Base-by-base conservation (phyloP, 2,888 invertebrate genomes). In the Peribatodes rhomboidaria region DNA sequence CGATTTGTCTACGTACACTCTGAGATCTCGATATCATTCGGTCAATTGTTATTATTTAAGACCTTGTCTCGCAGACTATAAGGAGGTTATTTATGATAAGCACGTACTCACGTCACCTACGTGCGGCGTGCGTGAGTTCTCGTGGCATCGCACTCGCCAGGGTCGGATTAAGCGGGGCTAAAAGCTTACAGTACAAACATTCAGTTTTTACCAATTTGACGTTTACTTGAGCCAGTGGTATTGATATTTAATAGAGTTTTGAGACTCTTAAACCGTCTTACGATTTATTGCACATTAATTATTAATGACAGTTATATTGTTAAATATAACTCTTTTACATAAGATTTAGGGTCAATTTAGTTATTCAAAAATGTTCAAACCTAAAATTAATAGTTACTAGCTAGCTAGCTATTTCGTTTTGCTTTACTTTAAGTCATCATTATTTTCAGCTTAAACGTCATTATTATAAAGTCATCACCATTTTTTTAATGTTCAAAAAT, bases 81-180 rank as follows among this genome's bases (percentile, higher is more conserved):
- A 56, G 68, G 58, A 71, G 67, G 77, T 79, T 77, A 82, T 78
- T 76, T 80, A 81, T 82, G 75, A 73, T 70, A 62, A 61, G 58
- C 79, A 70, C 71, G 77, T 72, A 69, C 61, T 49, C 69, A 64
- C 71, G 74, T 77, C 76, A 74, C 68, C 68, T 64, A 77, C 80
- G 77, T 78, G 80, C 65, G 73, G 67, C 70, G 70, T 72, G 75
- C 74, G 72, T 56, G 64, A 75, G 76, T 79, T 76, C 73, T 70
- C 67, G 65, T 67, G 67, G 61, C 62, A 56, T 70, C 46, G 66
- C 68, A 66, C 59, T 62, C 46, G 41, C 56, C 70, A 65, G 72
- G 56, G 53, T 7, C 42, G 66, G 22, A 59, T 42, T 57, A 52
- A 61, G 22, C 0, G 18, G 42, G 27, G 50, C 39, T 54, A 8